Percentiles rank a stretch among this genome's conserved stretches.
Conservation (phyloP, 1,140 invertebrate species). For the Portunus trituberculatus region DNA sequence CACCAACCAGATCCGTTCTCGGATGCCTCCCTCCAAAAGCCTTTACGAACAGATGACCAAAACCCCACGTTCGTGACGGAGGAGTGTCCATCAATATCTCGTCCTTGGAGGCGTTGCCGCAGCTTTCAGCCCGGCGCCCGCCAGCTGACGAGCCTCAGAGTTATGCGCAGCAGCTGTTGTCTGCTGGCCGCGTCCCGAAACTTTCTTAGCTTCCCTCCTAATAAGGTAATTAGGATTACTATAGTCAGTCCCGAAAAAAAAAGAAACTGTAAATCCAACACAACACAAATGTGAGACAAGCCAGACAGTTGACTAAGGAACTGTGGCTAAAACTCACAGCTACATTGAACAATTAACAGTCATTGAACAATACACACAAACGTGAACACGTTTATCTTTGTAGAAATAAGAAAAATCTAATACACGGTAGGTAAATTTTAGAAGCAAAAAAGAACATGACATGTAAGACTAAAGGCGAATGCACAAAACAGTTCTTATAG, state of each 20-base stretch:
- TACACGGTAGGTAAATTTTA: background rate
- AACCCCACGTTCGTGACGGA: background rate
- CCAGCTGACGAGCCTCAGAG: background rate
- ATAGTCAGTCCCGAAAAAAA: background rate
- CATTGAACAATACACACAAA: background rate
- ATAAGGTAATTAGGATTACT: slow-evolving; percentile 23
- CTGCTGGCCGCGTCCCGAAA: background rate
- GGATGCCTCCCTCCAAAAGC: background rate
- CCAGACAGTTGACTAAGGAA: slow-evolving; percentile 10
- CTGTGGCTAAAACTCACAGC: background rate
- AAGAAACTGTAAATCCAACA: background rate
- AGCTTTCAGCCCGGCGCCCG: background rate
- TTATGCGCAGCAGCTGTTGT: background rate
- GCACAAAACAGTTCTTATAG: slow-evolving; percentile 59
- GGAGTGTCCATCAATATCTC: background rate
- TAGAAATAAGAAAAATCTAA: background rate
- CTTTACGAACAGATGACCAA: background rate
- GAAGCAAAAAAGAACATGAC: background rate
- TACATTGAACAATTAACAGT: background rate
- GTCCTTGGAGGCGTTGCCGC: background rate
- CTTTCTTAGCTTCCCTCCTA: background rate
- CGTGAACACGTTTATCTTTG: background rate
- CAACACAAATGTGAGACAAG: background rate
- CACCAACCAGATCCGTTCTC: background rate
- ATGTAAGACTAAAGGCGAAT: slow-evolving; percentile 61